Evolutionary conservation across 2,113 vertebrate species (phyloP).

Genomic region (Apodemus speciosus): DNA sequence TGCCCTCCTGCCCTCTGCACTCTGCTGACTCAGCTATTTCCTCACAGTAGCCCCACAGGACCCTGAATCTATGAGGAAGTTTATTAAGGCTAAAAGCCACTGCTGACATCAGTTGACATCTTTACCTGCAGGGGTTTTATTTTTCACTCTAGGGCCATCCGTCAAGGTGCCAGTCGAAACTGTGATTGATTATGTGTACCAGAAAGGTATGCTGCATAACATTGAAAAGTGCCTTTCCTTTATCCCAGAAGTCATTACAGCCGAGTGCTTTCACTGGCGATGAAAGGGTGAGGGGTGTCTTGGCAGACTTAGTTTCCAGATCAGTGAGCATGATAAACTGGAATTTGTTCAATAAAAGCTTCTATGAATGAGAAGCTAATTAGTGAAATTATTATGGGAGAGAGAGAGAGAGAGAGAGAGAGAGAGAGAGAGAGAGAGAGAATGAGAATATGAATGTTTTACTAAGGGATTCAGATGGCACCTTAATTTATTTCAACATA

Average conservation of each 20-base stretch:
- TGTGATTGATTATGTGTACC: neutral
- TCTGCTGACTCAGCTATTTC: neutral
- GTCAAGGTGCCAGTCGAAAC: constrained; percentile 21
- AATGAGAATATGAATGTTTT: neutral
- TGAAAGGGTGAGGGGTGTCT: neutral
- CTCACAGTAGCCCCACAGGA: neutral
- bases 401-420: too few species aligned
- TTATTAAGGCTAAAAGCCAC: neutral
- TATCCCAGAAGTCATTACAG: neutral
- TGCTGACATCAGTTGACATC: neutral
- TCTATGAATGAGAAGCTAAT: constrained; percentile 13
- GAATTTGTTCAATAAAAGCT: constrained; percentile 14
- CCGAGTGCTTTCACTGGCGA: neutral
- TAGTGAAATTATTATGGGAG: neutral
- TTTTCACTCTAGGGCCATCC: constrained; percentile 35
- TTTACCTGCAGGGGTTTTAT: neutral
- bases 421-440: too few species aligned
- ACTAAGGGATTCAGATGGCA: neutral
- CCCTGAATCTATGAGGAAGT: neutral
- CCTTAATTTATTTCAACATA: neutral
- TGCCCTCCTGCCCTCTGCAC: neutral
- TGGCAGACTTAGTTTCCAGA: neutral
- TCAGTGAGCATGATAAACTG: neutral
- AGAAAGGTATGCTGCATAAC: neutral
- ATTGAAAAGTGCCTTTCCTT: constrained; percentile 44